Evolutionary conservation across 2,797 vertebrate genomes (phyloP), one percentile per base, ranked within the genome.

Genomic region (Sylvilagus floridanus): DNA sequence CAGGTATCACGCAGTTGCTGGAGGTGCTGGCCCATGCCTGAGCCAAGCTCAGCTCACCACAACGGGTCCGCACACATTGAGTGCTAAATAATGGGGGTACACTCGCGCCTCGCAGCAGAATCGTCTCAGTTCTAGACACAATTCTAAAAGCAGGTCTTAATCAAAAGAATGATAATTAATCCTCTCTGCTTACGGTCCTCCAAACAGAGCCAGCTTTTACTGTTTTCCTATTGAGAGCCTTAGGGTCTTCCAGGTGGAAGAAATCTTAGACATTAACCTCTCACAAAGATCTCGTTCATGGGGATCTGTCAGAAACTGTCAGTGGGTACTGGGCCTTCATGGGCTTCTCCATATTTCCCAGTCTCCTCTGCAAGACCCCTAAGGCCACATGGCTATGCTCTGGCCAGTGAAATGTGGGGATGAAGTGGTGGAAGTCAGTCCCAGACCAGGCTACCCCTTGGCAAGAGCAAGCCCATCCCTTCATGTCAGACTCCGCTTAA

Each of bases 221-320:
- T 84, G 24, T 32, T 89, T 87, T 94, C 52, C n/a, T 47, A 65
- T 26, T 60, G 81, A 87, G 42, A 73, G 26, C 42, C 7, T 62
- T 26, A 83, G 81, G 37, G 54, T 65, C 69, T 85, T 88, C 69
- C 81, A 91, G 47, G 65, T 72, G 68, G 65, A 93, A 94, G 66
- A 75, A 75, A 37, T 71, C 50, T 77, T 94, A 30, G 73, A 73
- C 77, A 57, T 75, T 52, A n/a, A 32, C 22, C 13, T 85, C 84
- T 85, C 76, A 65, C 13, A 54, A 63, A 19, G 42, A 94, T 22
- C 47, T 92, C 60, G 81, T 37, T 37, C 79, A 93, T 81, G 68
- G 54, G 89, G 90, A 77, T 54, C 47, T 17, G 0, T 16, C 62
- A 84, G 37, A 78, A 66, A 62, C 4, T 0, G 11, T 50, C 42